Percentiles rank a stretch among this genome's conserved stretches.
phyloP scores from a whole-genome alignment of 2,888 invertebrate genomes.

The Bugulina stolonifera region DNA sequence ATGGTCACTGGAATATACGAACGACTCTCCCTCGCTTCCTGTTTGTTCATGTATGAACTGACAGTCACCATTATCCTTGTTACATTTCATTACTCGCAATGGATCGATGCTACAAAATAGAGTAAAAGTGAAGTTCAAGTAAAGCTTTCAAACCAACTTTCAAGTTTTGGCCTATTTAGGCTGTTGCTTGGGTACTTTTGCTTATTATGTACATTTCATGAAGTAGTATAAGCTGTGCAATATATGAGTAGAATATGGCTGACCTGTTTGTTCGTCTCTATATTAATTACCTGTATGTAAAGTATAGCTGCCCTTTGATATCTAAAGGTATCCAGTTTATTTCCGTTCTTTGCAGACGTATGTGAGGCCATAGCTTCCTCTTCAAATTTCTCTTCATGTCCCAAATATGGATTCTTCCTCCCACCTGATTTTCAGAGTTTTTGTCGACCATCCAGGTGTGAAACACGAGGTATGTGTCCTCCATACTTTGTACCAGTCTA shows the following conservation, averaged over 20 bases:
- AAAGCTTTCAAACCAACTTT: no score
- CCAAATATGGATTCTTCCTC: conserved; percentile 22
- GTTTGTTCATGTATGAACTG: conserved; percentile 17
- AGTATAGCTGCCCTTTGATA: conserved; percentile 18
- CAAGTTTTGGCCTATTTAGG: no score
- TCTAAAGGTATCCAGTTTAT: conserved; percentile 27
- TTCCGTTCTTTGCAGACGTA: conserved; percentile 23
- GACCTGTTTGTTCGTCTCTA: no score
- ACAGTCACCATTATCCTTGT: conserved; percentile 14
- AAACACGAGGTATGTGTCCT: background rate
- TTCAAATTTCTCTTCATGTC: conserved; percentile 7
- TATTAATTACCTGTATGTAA: conserved; percentile 25
- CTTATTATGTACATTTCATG: no score
- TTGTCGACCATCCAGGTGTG: conserved; percentile 26
- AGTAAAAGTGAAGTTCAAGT: no score
- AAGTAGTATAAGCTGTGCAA: no score
- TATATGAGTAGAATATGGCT: no score
- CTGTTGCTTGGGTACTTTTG: no score
- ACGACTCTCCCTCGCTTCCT: background rate
- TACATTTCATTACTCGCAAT: conserved; percentile 18
- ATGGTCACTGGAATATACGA: conserved; percentile 22
- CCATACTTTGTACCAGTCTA: background rate
- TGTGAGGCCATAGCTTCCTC: background rate
- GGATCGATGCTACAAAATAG: conserved; percentile 20
- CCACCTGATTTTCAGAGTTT: conserved; percentile 1